phyloP scores from a whole-genome alignment of 2,888 invertebrate genomes.

The Chrysopilus asiliformis region DNA sequence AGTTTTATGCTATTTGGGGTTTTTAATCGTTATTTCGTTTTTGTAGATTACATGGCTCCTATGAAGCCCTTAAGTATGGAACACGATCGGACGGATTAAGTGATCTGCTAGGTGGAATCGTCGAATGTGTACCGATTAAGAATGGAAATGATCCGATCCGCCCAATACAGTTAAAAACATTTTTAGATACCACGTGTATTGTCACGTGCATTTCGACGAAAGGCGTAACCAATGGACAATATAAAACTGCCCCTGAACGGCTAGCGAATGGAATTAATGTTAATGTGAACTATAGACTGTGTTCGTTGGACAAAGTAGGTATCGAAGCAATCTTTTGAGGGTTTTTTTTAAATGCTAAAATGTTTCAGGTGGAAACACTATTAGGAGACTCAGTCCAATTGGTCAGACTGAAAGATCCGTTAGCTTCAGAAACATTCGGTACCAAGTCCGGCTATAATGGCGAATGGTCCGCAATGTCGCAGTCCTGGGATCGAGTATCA shows the following conservation, averaged over 20 bases:
- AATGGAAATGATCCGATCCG: conserved; percentile 56
- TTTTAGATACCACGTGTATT: conserved; percentile 71
- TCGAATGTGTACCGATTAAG: conserved; percentile 62
- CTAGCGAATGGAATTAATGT: conserved; percentile 52
- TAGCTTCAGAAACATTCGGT: conserved; percentile 40
- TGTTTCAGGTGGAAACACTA: conserved; percentile 47
- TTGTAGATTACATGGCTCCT: conserved; percentile 74
- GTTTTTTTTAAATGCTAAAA: background rate
- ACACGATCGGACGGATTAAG: conserved; percentile 75
- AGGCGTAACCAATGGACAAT: conserved; percentile 33
- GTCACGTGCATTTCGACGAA: conserved; percentile 55
- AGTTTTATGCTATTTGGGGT: background rate
- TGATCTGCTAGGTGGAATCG: conserved; percentile 79
- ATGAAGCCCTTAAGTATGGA: conserved; percentile 88
- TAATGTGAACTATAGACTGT: conserved; percentile 67
- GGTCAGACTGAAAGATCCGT: conserved; percentile 55
- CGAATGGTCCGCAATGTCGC: conserved; percentile 52
- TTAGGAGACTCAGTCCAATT: conserved; percentile 57
- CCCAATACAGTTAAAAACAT: conserved; percentile 45
- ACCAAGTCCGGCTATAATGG: conserved; percentile 53
- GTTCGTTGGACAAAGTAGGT: conserved; percentile 36
- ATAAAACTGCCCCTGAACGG: conserved; percentile 47
- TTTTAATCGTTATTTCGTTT: background rate
- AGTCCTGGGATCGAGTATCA: conserved; percentile 66
- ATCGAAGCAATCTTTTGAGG: background rate